phyloP scores from a whole-genome alignment of 2,797 vertebrate genomes.

The Pipistrellus nathusii region DNA sequence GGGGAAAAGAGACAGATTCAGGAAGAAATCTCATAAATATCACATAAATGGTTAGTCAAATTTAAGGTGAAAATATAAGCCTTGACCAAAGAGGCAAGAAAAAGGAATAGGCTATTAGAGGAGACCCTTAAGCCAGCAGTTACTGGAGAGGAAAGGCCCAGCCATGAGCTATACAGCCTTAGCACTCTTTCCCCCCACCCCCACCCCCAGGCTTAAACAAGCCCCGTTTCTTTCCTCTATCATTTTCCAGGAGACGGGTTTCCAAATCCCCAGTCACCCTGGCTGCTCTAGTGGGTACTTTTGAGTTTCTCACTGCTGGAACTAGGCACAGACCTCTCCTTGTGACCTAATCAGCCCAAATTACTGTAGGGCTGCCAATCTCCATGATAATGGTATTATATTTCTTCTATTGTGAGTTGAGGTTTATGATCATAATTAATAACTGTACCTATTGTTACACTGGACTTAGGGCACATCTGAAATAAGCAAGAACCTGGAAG shows the following conservation, averaged over 20 bases:
- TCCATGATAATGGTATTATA: neutral
- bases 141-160: neutral
- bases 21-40: slow-evolving; percentile 49
- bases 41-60: neutral
- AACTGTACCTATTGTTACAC: neutral
- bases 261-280: neutral
- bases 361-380: neutral
- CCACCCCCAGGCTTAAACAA: neutral
- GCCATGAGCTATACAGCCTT: neutral
- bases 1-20: slow-evolving; percentile 1
- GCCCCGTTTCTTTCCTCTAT: neutral
- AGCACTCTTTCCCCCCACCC: neutral
- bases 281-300: neutral
- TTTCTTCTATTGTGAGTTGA: slow-evolving; percentile 2
- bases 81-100: neutral
- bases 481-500: slow-evolving; percentile 40
- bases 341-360: neutral
- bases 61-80: slow-evolving; percentile 45
- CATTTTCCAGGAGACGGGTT: slow-evolving; percentile 23
- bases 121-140: slow-evolving; percentile 21
- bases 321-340: neutral
- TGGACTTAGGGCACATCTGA: slow-evolving; percentile 29
- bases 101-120: neutral
- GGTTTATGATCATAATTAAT: neutral
- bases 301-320: neutral